Base-by-base conservation (phyloP, 1,140 invertebrate genomes). In the Drosophila asahinai region DNA sequence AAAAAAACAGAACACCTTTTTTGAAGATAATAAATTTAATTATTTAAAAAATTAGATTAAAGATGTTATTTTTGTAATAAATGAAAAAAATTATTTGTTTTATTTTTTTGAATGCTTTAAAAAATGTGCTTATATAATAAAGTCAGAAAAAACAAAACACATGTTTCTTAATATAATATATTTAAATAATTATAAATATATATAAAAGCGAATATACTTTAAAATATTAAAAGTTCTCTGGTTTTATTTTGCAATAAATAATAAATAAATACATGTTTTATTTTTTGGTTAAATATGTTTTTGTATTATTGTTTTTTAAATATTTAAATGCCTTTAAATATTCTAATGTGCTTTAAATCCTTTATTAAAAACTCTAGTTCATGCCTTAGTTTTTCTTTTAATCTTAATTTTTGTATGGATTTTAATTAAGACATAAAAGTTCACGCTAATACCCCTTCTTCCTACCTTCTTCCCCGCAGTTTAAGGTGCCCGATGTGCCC, bases 401-500 rank as follows among this genome's bases (percentile, higher is more conserved):
- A 12, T 52, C 15, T n/a, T 5, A 33, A 33, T 33, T 33, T 30
- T 30, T 30, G 5, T 30, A 30, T 30, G 6, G 27, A 30, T 7
- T 30, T 30, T 7, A 30, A 30, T 25, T 25, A 25, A 4, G 22
- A 25, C 3, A 25, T 25, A 25, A 25, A 25, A 25, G 22, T 3
- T 25, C 22, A 25, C 33, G 5, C 6, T 25, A 22, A 55, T 47
- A 33, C 9, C 11, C 6, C 5, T 17, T 59, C 25, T 62, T 15
- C 38, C 9, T 27, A 12, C 5, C 5, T 12, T 14, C 57, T 8
- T 11, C 14, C 8, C 8, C 15, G 1, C 14, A 92, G 91, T 92
- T 92, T 30, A 92, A 92, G 57, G 81, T 92, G 8, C 91, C 91
- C 12, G 87, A 92, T 76, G 80, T 92, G 43, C 91, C 91, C 48